phyloP scores from a whole-genome alignment of 1,140 invertebrate genomes.

The Bombus consobrinus region DNA sequence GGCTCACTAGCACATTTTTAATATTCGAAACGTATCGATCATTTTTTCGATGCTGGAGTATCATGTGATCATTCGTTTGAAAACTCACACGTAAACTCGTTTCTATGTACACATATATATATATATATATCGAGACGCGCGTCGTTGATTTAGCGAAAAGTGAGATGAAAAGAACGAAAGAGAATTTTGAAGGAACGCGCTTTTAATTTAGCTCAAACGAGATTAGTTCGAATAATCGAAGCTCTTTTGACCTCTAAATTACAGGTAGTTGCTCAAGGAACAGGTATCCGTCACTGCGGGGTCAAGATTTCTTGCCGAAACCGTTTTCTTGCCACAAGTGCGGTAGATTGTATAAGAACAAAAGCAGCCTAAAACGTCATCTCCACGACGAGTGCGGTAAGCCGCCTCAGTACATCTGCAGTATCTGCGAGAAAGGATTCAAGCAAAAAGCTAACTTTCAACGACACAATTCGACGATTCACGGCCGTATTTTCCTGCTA shows the following conservation, averaged over 20 bases:
- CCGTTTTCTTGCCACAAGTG: constrained; percentile 74
- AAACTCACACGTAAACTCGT: not conserved
- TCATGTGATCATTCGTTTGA: not conserved
- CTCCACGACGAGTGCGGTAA: constrained; percentile 73
- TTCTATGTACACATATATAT: not conserved
- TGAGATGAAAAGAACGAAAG: not conserved
- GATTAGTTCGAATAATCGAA: constrained; percentile 57
- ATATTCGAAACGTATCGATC: not conserved
- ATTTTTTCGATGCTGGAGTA: not conserved
- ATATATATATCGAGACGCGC: not conserved
- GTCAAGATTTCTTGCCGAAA: constrained; percentile 50
- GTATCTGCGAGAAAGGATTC: constrained; percentile 72
- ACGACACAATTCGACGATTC: constrained; percentile 71
- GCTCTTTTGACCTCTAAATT: constrained; percentile 72
- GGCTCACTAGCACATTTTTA: not conserved
- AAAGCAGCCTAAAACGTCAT: constrained; percentile 77
- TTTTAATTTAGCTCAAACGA: not conserved
- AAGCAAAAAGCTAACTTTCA: constrained; percentile 74
- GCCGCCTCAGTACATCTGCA: constrained; percentile 70
- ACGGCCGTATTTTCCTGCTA: constrained; percentile 48
- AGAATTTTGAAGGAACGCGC: constrained; percentile 21
- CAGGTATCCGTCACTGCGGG: constrained; percentile 7
- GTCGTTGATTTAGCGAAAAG: not conserved
- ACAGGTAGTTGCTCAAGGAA: constrained; percentile 52
- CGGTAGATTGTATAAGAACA: constrained; percentile 80